A percentile compares a stretch with the other conserved stretches of the same genome.
phyloP scores from a whole-genome alignment of 2,888 invertebrate species.

The Bunonema sp. region DNA sequence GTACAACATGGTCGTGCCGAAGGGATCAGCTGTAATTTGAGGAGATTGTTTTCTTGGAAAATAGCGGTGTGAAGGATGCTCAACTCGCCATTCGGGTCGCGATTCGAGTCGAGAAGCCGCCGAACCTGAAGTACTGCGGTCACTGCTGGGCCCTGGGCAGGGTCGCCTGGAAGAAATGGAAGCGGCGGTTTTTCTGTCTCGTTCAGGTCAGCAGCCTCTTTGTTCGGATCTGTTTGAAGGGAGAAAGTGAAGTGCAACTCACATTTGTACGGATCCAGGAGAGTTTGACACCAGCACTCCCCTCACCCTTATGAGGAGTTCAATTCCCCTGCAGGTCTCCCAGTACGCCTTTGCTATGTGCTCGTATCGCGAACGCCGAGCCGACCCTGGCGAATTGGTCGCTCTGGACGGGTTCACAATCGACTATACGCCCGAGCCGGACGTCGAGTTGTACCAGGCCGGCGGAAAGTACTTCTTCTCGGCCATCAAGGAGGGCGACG shows the following conservation, averaged over 20 bases:
- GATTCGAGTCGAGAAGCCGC: constrained; percentile 91
- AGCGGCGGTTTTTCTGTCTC: constrained; percentile 87
- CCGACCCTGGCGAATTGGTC: constrained; percentile 98
- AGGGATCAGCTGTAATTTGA: constrained; percentile 49
- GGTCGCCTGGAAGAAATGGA: constrained; percentile 98
- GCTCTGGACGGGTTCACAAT: constrained; percentile 97
- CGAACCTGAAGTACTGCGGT: constrained; percentile 98
- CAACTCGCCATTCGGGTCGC: constrained; percentile 90
- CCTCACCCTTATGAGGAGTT: too few relatives aligned
- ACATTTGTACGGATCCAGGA: too few relatives aligned
- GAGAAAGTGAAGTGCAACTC: too few relatives aligned
- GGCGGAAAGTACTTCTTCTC: constrained; percentile 86
- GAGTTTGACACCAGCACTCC: too few relatives aligned
- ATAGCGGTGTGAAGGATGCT: background rate
- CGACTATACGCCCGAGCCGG: constrained; percentile 82
- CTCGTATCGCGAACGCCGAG: constrained; percentile 95
- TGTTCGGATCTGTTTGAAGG: background rate
- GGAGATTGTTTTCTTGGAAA: background rate
- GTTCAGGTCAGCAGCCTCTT: constrained; percentile 62
- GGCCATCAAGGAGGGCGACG: constrained; percentile 82
- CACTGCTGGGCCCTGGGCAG: constrained; percentile 57
- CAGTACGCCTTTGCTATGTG: constrained; percentile 99
- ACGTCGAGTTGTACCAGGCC: constrained; percentile 58
- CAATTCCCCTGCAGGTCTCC: constrained; percentile 56
- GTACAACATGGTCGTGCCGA: constrained; percentile 90